Evolutionary conservation across 2,888 invertebrate species (phyloP).

Genomic region (Himalopsyche kuldschensis): DNA sequence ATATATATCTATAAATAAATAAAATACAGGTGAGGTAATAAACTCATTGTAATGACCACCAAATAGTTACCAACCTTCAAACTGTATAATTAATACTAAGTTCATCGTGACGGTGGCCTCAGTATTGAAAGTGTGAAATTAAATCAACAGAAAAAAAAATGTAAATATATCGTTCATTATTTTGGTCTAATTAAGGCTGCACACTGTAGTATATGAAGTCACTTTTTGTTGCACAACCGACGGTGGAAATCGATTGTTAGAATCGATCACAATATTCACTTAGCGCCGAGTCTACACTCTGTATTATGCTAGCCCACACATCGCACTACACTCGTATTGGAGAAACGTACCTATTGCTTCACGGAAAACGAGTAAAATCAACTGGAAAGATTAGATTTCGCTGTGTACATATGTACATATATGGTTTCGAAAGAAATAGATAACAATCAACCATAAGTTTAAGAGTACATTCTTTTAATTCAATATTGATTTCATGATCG

Average conservation of each 20-base stretch:
- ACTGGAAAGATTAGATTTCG: not conserved
- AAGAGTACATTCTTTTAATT: not conserved
- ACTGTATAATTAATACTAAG: not conserved
- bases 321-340: not conserved
- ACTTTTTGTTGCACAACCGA: not conserved
- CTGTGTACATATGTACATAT: no score
- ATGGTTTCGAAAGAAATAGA: not conserved
- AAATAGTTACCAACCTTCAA: not conserved
- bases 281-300: not conserved
- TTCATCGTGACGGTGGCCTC: not conserved
- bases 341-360: not conserved
- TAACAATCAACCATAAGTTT: not conserved
- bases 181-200: not conserved
- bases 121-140: not conserved
- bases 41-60: not conserved
- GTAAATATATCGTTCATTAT: not conserved
- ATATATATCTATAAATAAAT: no score
- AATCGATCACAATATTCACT: not conserved
- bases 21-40: not conserved
- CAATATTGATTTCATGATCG: not conserved
- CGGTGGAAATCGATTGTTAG: not conserved
- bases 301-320: not conserved
- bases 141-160: not conserved
- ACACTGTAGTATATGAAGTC: not conserved
- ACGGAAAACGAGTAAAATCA: not conserved